A percentile compares a stretch with the other conserved stretches of the same genome.
These are phyloP conservation scores for Cheiracanthium punctorium DNA, from an alignment of 2,888 invertebrate species.

Conservation along the genomic window DNA sequence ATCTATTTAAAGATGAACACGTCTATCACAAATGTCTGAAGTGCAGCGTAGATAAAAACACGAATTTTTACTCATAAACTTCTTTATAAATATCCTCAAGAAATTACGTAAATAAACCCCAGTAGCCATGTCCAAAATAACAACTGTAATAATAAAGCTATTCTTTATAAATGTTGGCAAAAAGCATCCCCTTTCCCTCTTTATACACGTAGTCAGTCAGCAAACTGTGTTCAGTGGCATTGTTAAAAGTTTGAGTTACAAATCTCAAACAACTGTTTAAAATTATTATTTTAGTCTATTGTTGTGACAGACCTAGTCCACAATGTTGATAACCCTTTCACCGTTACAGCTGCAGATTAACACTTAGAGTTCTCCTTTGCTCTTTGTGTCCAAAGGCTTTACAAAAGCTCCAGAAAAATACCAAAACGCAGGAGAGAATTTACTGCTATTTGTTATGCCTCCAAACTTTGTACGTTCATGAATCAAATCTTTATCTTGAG, in stretches of 20 bases:
- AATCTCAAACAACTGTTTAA: conserved; percentile 37
- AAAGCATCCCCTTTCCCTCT: too few species aligned
- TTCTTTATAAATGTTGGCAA: too few species aligned
- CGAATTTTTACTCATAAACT: too few species aligned
- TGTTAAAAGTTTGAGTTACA: conserved; percentile 4
- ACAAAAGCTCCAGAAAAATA: conserved; percentile 24
- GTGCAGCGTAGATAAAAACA: too few species aligned
- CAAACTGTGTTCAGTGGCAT: neutral
- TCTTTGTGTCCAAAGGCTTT: conserved; percentile 18
- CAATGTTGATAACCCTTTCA: conserved; percentile 16
- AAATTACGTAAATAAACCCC: too few species aligned
- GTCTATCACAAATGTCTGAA: too few species aligned
- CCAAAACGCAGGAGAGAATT: conserved; percentile 15
- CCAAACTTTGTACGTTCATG: conserved; percentile 42
- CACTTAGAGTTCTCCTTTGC: conserved; percentile 34
- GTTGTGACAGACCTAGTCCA: neutral
- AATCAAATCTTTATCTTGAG: conserved; percentile 56
- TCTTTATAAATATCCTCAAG: too few species aligned
- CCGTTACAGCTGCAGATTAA: conserved; percentile 11
- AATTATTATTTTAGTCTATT: conserved; percentile 39
- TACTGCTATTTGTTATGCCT: conserved; percentile 32
- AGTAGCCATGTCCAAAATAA: too few species aligned
- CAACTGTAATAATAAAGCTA: too few species aligned
- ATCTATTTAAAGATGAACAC: too few species aligned
- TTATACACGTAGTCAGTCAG: neutral